Evolutionary conservation across 2,888 invertebrate genomes (phyloP).

Genomic region (Euclidia mi): DNA sequence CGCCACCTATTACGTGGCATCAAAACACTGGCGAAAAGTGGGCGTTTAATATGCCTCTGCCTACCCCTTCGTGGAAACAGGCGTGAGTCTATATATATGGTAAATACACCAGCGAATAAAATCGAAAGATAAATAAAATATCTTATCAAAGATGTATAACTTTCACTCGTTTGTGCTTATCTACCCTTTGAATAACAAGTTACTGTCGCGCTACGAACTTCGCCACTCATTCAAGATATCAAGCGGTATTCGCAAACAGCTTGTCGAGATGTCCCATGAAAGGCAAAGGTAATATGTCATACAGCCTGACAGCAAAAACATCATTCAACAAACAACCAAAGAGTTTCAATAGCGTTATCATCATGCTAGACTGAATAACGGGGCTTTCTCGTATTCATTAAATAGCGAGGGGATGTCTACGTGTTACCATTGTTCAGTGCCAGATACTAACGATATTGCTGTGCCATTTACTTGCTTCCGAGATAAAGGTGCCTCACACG

Average conservation of each 20-base stretch:
- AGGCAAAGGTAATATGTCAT: slow-evolving; percentile 27
- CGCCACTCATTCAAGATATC: no score
- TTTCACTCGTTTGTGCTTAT: slow-evolving; percentile 7
- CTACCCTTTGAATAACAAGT: slow-evolving; percentile 13
- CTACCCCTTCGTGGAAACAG: no score
- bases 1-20: no score
- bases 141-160: slow-evolving; percentile 1
- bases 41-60: no score
- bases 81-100: no score
- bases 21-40: no score
- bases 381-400: slow-evolving; percentile 70
- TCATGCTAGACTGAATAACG: slow-evolving; percentile 54
- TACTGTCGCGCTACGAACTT: no score
- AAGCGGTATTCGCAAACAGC: not conserved
- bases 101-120: no score
- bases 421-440: slow-evolving; percentile 70
- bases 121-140: no score
- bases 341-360: slow-evolving; percentile 50
- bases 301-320: slow-evolving; percentile 35
- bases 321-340: slow-evolving; percentile 37
- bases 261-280: slow-evolving; percentile 11
- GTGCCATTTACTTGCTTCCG: slow-evolving; percentile 70
- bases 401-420: slow-evolving; percentile 68
- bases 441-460: slow-evolving; percentile 78
- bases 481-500: slow-evolving; percentile 76